Conservation (phyloP, 53 echinoderm and acorn worm species). For the Zoroaster sp. region DNA sequence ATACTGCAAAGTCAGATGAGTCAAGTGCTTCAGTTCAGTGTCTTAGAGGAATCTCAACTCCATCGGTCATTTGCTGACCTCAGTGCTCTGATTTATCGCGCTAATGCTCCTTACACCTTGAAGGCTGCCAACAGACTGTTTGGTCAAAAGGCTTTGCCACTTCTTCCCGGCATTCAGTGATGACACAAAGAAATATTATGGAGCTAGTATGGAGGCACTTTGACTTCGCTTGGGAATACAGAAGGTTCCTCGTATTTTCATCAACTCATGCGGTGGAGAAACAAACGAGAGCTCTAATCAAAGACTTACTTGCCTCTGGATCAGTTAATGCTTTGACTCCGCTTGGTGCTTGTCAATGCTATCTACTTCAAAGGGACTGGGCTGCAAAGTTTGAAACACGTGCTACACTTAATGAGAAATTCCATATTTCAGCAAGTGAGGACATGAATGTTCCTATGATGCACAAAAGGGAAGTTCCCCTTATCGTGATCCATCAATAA, state of each 20-base stretch:
- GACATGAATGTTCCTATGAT: constrained; percentile 68
- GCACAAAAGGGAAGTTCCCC: constrained; percentile 41
- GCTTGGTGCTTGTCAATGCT: constrained; percentile 84
- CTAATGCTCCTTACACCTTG: no score
- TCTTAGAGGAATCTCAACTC: constrained; percentile 49
- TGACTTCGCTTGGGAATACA: background rate
- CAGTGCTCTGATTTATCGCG: constrained; percentile 68
- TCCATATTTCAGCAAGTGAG: constrained; percentile 54
- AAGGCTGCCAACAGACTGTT: constrained; percentile 88
- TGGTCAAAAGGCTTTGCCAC: constrained; percentile 55
- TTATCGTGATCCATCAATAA: constrained; percentile 11
- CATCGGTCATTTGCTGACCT: constrained; percentile 79
- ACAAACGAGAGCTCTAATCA: constrained; percentile 74
- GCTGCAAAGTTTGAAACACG: constrained; percentile 40
- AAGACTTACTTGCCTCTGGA: constrained; percentile 62
- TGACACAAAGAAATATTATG: constrained; percentile 48
- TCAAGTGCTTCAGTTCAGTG: constrained; percentile 68
- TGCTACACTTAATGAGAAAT: constrained; percentile 48
- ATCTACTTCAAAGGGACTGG: constrained; percentile 96
- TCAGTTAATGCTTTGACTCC: constrained; percentile 61
- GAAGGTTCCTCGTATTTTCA: constrained; percentile 48
- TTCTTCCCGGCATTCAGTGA: constrained; percentile 70
- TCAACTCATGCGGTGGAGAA: constrained; percentile 87
- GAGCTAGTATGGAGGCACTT: no score
- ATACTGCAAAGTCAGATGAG: constrained; percentile 79